phyloP scores from a whole-genome alignment of 2,797 vertebrate species.

The Onychomys torridus region DNA sequence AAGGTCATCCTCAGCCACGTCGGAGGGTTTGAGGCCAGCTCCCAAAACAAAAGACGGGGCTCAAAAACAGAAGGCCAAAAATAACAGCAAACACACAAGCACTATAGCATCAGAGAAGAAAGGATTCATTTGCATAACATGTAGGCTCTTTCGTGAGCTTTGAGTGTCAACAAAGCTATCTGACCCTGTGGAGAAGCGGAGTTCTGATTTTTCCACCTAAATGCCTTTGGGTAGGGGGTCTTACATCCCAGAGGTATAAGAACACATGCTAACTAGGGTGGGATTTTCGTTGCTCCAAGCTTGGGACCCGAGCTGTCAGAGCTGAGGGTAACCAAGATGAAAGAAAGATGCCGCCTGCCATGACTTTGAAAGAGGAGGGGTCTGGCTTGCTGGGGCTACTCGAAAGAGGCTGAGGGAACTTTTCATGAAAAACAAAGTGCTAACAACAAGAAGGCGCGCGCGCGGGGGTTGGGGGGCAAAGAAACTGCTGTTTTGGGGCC shows the following conservation, averaged over 20 bases:
- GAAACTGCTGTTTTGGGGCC: constrained; percentile 14
- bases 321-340: background rate
- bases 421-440: constrained; percentile 50
- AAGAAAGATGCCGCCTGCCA: too few species aligned
- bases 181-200: background rate
- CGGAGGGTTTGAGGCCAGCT: background rate
- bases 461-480: background rate
- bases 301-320: background rate
- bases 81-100: background rate
- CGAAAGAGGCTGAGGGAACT: constrained; percentile 15
- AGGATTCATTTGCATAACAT: background rate
- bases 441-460: constrained; percentile 33
- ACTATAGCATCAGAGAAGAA: background rate
- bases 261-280: background rate
- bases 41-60: background rate
- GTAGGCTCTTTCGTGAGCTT: background rate
- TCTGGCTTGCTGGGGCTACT: background rate
- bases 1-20: background rate
- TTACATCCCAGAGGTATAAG: background rate
- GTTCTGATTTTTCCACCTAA: background rate
- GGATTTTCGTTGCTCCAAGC: background rate
- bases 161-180: background rate
- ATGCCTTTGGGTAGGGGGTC: background rate
- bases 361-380: background rate
- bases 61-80: background rate